These are phyloP conservation scores for Clinocottus analis DNA, from an alignment of 2,113 vertebrate genomes.

Conservation along the genomic window DNA sequence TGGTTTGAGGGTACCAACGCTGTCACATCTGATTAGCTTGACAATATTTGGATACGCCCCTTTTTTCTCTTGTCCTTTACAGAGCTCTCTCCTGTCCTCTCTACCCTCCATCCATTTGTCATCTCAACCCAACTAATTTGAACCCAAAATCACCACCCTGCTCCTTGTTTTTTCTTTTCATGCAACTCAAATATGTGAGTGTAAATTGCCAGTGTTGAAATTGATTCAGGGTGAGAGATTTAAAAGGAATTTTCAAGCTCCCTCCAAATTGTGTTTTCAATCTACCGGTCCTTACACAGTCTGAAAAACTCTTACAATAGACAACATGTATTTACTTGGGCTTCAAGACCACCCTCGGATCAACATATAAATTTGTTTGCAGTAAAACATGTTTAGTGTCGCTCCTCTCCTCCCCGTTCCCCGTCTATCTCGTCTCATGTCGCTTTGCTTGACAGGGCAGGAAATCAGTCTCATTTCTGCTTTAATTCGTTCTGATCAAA, in stretches of 20 bases:
- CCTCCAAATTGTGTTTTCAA: conserved; percentile 21
- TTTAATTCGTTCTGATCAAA: conserved; percentile 83
- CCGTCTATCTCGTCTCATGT: conserved; percentile 42
- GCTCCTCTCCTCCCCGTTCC: conserved; percentile 1
- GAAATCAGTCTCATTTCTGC: conserved; percentile 79
- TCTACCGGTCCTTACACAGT: conserved; percentile 7
- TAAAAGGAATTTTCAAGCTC: conserved; percentile 3
- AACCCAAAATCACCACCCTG: neutral
- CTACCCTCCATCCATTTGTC: neutral
- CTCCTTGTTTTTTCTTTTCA: conserved; percentile 6
- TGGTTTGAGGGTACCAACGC: conserved; percentile 54
- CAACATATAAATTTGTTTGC: conserved; percentile 58
- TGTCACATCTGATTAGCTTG: conserved; percentile 77
- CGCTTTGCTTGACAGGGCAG: conserved; percentile 76
- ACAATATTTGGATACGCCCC: conserved; percentile 38
- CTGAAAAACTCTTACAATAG: conserved; percentile 23
- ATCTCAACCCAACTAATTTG: conserved; percentile 5
- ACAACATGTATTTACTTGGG: conserved; percentile 39
- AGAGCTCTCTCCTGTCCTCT: neutral
- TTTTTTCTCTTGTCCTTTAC: conserved; percentile 11
- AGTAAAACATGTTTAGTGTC: conserved; percentile 34
- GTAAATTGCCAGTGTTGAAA: conserved; percentile 53
- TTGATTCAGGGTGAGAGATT: conserved; percentile 29
- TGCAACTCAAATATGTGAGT: neutral
- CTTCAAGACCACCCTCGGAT: conserved; percentile 46